These are phyloP conservation scores for Neomicropteryx cornuta DNA, from an alignment of 1,140 invertebrate species.

Conservation along the genomic window DNA sequence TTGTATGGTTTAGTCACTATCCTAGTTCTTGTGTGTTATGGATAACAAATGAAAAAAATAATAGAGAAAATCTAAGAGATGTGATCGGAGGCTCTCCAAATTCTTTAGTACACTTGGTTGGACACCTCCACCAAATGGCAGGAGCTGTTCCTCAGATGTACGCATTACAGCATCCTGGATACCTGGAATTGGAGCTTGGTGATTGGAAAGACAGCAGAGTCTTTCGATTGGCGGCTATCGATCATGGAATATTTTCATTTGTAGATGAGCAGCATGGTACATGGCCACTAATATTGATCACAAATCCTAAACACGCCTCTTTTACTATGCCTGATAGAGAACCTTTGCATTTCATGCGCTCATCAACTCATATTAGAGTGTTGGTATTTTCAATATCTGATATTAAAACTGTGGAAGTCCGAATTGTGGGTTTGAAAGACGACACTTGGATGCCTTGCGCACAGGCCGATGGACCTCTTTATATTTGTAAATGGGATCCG, in stretches of 20 bases:
- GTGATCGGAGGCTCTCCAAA: slow-evolving; percentile 40
- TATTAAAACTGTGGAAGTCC: slow-evolving; percentile 50
- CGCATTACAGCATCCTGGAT: slow-evolving; percentile 71
- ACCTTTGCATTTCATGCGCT: slow-evolving; percentile 51
- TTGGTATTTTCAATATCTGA: slow-evolving; percentile 59
- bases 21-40: slow-evolving; percentile 79
- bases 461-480: slow-evolving; percentile 56
- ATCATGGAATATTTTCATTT: slow-evolving; percentile 87
- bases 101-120: slow-evolving; percentile 67
- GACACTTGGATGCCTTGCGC: slow-evolving; percentile 49
- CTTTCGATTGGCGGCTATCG: slow-evolving; percentile 74
- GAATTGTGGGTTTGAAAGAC: slow-evolving; percentile 47
- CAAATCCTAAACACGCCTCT: slow-evolving; percentile 79
- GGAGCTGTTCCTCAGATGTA: slow-evolving; percentile 79
- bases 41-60: slow-evolving; percentile 28
- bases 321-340: slow-evolving; percentile 64
- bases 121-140: slow-evolving; percentile 79
- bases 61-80: slow-evolving; percentile 41
- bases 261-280: slow-evolving; percentile 61
- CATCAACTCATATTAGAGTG: slow-evolving; percentile 73
- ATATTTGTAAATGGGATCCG: slow-evolving; percentile 60
- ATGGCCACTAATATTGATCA: slow-evolving; percentile 77
- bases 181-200: slow-evolving; percentile 79
- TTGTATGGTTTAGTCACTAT: slow-evolving; percentile 77
- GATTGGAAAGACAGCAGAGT: slow-evolving; percentile 91